Conservation (phyloP, 2,797 vertebrate species). For the Selene dorsalis region DNA sequence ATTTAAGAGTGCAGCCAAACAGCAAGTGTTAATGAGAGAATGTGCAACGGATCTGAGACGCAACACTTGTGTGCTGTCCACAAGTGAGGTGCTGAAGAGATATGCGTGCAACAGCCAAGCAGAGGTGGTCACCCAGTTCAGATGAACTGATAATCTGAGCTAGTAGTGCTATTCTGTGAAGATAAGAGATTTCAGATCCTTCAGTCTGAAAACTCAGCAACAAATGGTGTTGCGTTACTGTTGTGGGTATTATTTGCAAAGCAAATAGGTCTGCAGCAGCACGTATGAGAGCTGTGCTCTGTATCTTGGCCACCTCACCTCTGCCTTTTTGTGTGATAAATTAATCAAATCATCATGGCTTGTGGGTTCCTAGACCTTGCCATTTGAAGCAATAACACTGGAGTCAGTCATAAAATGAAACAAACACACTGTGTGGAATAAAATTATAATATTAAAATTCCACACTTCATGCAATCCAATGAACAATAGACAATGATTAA, state of each 20-base stretch:
- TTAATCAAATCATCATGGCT: conserved; percentile 33
- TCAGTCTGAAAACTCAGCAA: conserved; percentile 25
- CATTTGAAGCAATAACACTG: background rate
- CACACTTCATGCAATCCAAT: conserved; percentile 8
- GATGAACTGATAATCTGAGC: conserved; percentile 37
- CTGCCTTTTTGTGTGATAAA: conserved; percentile 18
- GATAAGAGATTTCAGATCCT: conserved; percentile 13
- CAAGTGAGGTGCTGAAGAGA: conserved; percentile 56
- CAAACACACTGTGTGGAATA: conserved; percentile 5
- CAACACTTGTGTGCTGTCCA: conserved; percentile 59
- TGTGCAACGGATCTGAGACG: conserved; percentile 37
- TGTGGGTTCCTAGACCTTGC: conserved; percentile 4
- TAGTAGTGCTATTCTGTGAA: background rate
- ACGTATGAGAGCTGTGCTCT: conserved; percentile 40
- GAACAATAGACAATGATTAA: conserved; percentile 31
- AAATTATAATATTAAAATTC: conserved; percentile 18
- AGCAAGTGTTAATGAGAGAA: conserved; percentile 53
- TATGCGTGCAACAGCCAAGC: conserved; percentile 29
- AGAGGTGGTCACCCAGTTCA: conserved; percentile 42
- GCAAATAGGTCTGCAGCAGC: conserved; percentile 65
- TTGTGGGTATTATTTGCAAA: conserved; percentile 68
- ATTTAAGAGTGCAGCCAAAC: conserved; percentile 47
- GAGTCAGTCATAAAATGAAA: conserved; percentile 15
- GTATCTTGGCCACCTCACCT: conserved; percentile 43
- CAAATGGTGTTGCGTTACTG: conserved; percentile 52